These are phyloP conservation scores for Phymastichus coffea DNA, from an alignment of 1,140 invertebrate species.

Conservation along the genomic window DNA sequence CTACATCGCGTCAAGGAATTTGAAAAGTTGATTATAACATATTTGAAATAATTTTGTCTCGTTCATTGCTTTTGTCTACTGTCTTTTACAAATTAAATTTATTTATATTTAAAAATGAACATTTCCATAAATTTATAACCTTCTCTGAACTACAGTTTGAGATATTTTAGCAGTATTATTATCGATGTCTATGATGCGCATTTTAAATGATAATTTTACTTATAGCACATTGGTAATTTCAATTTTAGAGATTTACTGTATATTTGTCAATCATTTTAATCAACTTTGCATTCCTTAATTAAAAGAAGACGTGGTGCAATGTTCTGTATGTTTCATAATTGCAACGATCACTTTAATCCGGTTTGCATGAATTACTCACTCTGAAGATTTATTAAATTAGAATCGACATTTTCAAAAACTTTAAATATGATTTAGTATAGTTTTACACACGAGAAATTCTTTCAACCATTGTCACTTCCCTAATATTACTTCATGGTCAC, in stretches of 20 bases:
- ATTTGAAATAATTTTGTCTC: not conserved
- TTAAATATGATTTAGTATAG: not conserved
- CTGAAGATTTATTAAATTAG: not conserved
- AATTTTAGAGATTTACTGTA: not conserved
- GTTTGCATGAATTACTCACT: not conserved
- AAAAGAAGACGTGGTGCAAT: too few relatives aligned
- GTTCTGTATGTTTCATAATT: too few relatives aligned
- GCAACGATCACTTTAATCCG: not conserved
- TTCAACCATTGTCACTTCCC: not conserved
- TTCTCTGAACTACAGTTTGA: too few relatives aligned
- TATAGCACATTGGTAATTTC: not conserved
- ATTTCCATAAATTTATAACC: too few relatives aligned
- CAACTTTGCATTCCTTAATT: not conserved
- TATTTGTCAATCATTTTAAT: not conserved
- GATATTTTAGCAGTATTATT: too few relatives aligned
- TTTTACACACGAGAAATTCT: not conserved
- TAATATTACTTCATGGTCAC: not conserved
- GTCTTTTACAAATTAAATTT: too few relatives aligned
- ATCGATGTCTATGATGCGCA: too few relatives aligned
- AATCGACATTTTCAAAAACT: not conserved
- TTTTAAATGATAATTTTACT: not conserved
- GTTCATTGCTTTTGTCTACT: too few relatives aligned
- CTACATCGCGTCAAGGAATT: not conserved
- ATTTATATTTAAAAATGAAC: too few relatives aligned
- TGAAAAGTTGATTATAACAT: constrained; percentile 14